These are phyloP conservation scores for Girardinichthys multiradiatus DNA, from an alignment of 2,113 vertebrate species.

Conservation along the genomic window DNA sequence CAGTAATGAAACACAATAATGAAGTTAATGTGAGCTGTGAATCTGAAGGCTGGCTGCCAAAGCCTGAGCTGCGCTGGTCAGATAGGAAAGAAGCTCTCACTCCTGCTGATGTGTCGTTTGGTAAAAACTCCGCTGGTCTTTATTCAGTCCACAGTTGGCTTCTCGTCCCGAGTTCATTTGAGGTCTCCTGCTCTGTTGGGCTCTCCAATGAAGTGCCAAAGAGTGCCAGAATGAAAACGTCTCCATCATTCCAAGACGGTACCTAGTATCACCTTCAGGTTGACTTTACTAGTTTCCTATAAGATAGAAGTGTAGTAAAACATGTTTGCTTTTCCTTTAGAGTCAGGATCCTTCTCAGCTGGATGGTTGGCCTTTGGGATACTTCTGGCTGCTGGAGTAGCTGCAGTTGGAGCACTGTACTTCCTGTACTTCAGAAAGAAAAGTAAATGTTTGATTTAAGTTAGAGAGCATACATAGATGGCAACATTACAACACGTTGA, in stretches of 20 bases:
- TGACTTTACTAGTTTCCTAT: not conserved
- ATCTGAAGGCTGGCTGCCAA: constrained; percentile 73
- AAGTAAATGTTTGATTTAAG: not conserved
- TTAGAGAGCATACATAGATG: not conserved
- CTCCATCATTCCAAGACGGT: fast-evolving
- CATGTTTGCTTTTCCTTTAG: constrained; percentile 21
- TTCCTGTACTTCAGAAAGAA: not conserved
- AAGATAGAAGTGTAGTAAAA: not conserved
- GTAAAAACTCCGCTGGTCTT: constrained; percentile 2
- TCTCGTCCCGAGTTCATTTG: constrained; percentile 15
- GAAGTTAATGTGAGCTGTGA: constrained; percentile 69
- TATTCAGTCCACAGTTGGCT: constrained; percentile 67
- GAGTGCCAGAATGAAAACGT: constrained; percentile 12
- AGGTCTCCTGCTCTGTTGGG: constrained; percentile 64
- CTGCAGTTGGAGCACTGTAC: constrained; percentile 1
- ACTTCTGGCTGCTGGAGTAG: not conserved
- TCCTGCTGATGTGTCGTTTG: not conserved
- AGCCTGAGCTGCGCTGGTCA: constrained; percentile 60
- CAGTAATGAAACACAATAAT: not conserved
- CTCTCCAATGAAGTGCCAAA: constrained; percentile 21
- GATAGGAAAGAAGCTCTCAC: not conserved
- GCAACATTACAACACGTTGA: no score
- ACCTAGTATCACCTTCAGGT: not conserved
- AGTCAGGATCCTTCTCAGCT: not conserved
- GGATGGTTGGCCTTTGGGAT: constrained; percentile 41